These are phyloP conservation scores for Tinea trinotella DNA, from an alignment of 2,888 invertebrate species.

Conservation along the genomic window DNA sequence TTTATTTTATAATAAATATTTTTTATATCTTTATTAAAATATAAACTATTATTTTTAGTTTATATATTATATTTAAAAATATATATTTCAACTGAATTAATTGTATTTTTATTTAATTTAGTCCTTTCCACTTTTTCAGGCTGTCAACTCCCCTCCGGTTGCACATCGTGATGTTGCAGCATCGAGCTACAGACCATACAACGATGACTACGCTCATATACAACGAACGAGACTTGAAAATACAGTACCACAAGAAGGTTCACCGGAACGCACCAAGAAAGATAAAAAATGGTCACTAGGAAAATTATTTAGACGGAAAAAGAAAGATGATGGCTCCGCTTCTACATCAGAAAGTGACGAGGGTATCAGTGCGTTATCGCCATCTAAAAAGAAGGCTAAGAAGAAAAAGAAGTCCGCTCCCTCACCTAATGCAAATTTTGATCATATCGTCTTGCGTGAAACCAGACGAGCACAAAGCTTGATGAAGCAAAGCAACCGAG, in stretches of 20 bases:
- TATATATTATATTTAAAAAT: too few species aligned
- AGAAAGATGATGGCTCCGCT: constrained; percentile 75
- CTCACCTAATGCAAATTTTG: constrained; percentile 73
- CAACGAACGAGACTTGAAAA: constrained; percentile 45
- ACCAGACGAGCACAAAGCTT: constrained; percentile 65
- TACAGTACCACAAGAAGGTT: constrained; percentile 42
- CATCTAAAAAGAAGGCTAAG: constrained; percentile 56
- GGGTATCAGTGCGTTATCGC: constrained; percentile 52
- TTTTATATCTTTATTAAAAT: too few species aligned
- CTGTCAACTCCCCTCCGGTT: constrained; percentile 65
- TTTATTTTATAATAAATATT: too few species aligned
- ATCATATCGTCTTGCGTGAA: constrained; percentile 75
- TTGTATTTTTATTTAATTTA: constrained; percentile 16
- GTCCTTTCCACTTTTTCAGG: constrained; percentile 45
- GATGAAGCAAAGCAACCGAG: constrained; percentile 49
- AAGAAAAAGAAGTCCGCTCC: constrained; percentile 64
- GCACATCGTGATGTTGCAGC: constrained; percentile 54
- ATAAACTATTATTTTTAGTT: too few species aligned
- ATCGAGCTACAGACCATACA: constrained; percentile 49
- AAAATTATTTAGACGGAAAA: constrained; percentile 82
- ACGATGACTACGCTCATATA: constrained; percentile 53
- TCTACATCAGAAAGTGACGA: constrained; percentile 69
- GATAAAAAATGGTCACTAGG: constrained; percentile 88
- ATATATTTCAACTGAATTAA: background rate
- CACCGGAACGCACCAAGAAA: constrained; percentile 60